phyloP scores from a whole-genome alignment of 2,797 vertebrate genomes.

The Denticeps clupeoides region DNA sequence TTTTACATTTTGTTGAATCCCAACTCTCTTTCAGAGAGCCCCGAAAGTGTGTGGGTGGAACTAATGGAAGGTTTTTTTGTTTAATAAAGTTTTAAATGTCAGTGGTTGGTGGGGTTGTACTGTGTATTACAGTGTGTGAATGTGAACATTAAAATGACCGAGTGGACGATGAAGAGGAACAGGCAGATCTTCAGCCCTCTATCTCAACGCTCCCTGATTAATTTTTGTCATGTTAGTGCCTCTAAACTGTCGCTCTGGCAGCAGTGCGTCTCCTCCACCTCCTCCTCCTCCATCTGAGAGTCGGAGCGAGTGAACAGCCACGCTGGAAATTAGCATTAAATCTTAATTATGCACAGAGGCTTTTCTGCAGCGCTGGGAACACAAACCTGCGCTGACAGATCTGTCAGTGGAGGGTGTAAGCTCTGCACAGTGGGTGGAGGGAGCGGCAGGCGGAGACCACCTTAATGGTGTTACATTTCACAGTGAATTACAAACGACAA shows the following conservation, averaged over 20 bases:
- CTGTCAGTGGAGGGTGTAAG: conserved; percentile 11
- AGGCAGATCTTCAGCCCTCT: conserved; percentile 32
- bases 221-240: conserved; percentile 1
- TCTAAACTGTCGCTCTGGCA: neutral
- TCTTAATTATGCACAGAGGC: conserved; percentile 25
- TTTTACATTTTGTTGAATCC: too few relatives aligned
- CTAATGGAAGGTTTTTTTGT: too few relatives aligned
- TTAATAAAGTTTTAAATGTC: too few relatives aligned
- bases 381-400: conserved; percentile 21
- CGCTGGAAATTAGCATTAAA: conserved; percentile 29
- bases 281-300: conserved; percentile 15
- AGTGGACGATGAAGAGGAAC: too few relatives aligned
- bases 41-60: too few relatives aligned
- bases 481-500: conserved; percentile 22
- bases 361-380: conserved; percentile 13
- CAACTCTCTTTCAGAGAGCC: too few relatives aligned
- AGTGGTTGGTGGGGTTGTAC: too few relatives aligned
- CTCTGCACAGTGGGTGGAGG: conserved; percentile 13
- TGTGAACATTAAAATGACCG: too few relatives aligned
- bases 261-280: neutral
- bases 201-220: conserved; percentile 15
- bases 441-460: conserved; percentile 5
- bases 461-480: conserved; percentile 29
- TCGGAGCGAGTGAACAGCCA: conserved; percentile 12
- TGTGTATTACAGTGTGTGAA: too few relatives aligned